A percentile compares a stretch with the other conserved stretches of the same genome.
These are phyloP conservation scores for Bombus haemorrhoidalis DNA, from an alignment of 1,140 invertebrate species.

Conservation along the genomic window DNA sequence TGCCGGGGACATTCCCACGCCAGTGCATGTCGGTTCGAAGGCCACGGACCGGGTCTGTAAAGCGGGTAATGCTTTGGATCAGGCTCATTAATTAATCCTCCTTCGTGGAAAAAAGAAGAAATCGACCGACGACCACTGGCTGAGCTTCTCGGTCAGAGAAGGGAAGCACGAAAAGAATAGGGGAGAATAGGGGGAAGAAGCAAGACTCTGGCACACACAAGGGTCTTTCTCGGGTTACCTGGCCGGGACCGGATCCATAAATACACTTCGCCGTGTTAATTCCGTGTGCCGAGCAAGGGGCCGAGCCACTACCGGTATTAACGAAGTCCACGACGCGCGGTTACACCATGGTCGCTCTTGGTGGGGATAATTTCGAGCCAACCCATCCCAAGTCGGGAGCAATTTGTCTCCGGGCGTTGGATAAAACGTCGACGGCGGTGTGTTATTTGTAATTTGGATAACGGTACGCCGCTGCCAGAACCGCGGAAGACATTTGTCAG, in stretches of 20 bases:
- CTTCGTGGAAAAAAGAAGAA: conserved; percentile 58
- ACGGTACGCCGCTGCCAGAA: conserved; percentile 69
- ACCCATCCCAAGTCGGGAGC: conserved; percentile 58
- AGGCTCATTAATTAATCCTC: conserved; percentile 70
- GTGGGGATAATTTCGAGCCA: conserved; percentile 65
- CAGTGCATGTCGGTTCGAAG: conserved; percentile 49
- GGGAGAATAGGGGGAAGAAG: conserved; percentile 44
- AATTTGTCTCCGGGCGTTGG: conserved; percentile 70
- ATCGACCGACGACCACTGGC: conserved; percentile 5
- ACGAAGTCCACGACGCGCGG: conserved; percentile 67
- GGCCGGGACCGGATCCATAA: conserved; percentile 72
- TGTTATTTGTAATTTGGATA: conserved; percentile 74
- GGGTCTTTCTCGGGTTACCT: conserved; percentile 69
- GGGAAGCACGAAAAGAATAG: conserved; percentile 18
- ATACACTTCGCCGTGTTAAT: conserved; percentile 77
- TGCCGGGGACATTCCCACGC: conserved; percentile 63
- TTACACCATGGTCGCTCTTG: conserved; percentile 46
- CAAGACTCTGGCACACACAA: conserved; percentile 20
- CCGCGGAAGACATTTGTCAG: conserved; percentile 71
- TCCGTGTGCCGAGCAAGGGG: conserved; percentile 75
- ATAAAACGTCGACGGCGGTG: conserved; percentile 70
- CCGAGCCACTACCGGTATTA: conserved; percentile 79
- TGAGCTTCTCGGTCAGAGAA: not conserved
- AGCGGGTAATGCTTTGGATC: conserved; percentile 64
- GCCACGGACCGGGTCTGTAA: conserved; percentile 49